Base-by-base conservation (phyloP, 2,113 vertebrate species). In the Pandion haliaetus region DNA sequence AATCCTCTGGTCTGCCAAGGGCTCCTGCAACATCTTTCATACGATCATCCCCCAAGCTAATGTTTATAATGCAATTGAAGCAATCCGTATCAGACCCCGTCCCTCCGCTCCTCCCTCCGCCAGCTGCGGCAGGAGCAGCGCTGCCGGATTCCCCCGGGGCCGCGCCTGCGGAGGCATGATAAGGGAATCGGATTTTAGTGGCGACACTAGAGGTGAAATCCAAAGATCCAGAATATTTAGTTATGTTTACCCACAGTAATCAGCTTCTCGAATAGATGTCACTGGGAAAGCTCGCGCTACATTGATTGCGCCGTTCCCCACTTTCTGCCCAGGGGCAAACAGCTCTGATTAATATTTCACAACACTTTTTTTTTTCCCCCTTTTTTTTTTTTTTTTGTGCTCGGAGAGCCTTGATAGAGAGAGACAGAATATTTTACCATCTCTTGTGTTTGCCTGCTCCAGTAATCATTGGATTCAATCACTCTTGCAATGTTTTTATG, bases 401-500 rank as follows among this genome's bases (percentile, higher is more conserved):
- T 97, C 84, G 6, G 93, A 96, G 97, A 97, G 94, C 81, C 96
- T 91, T 86, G 97, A 95, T 93, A 97, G 98, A 98, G 97, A 96
- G 89, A 95, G 87, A 91, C 67, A 54, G 98, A 98, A 98, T 98
- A 97, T 98, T 98, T 98, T 96, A 97, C 98, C 93, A 54, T 98
- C 97, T 98, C 98, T 96, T 67, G 97, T 97, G 98, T 98, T 98
- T 98, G 98, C 98, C 98, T 97, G 98, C 98, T 98, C 95, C 97
- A 96, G 97, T 96, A 98, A 98, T 98, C 98, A 98, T 98, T 96
- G 96, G 98, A 98, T 98, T 98, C 98, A 98, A 98, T 99, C 98
- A 97, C 97, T 97, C 97, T 98, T 97, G 98, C 97, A 95, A 97
- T 98, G 98, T 99, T 99, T 99, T 98, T 98, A 99, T 99, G 98